Conservation (phyloP, 2,113 vertebrate species). For the Petrocephalus zakoni region DNA sequence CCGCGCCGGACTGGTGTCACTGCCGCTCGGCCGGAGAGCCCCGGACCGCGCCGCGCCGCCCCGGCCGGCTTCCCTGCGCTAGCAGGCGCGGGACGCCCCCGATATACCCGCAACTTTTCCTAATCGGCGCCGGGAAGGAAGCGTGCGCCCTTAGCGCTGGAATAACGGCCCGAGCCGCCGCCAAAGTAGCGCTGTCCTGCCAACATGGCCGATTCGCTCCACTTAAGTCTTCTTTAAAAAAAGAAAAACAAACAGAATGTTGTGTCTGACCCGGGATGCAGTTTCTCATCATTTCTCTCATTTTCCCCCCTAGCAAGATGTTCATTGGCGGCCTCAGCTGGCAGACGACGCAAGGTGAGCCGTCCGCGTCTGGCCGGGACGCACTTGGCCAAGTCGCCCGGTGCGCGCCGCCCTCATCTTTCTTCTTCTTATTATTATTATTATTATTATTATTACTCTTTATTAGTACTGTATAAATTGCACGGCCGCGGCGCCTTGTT, state of each 20-base stretch:
- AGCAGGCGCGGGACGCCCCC: conserved; percentile 38
- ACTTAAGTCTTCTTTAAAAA: conserved; percentile 51
- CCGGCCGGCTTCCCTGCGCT: conserved; percentile 45
- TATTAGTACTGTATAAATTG: background rate
- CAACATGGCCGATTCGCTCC: conserved; percentile 70
- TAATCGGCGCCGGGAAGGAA: conserved; percentile 34
- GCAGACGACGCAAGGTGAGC: conserved; percentile 94
- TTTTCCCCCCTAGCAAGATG: conserved; percentile 81
- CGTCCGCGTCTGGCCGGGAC: conserved; percentile 50
- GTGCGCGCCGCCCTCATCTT: too few species aligned
- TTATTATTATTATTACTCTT: background rate
- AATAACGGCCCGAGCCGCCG: conserved; percentile 58
- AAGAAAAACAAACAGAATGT: conserved; percentile 18
- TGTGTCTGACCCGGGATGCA: conserved; percentile 27
- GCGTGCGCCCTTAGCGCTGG: conserved; percentile 34
- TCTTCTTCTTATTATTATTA: too few species aligned
- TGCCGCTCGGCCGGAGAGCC: conserved; percentile 17
- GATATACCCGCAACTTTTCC: conserved; percentile 50
- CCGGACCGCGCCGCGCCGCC: conserved; percentile 44
- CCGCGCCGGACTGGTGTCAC: conserved; percentile 41
- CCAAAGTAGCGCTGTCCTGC: conserved; percentile 45
- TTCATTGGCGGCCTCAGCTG: conserved; percentile 93
- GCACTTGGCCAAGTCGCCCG: conserved; percentile 53
- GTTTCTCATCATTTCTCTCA: conserved; percentile 37
- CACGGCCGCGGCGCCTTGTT: background rate